phyloP scores from a whole-genome alignment of 2,888 invertebrate species.

The Caenorhabditis panamensis region DNA sequence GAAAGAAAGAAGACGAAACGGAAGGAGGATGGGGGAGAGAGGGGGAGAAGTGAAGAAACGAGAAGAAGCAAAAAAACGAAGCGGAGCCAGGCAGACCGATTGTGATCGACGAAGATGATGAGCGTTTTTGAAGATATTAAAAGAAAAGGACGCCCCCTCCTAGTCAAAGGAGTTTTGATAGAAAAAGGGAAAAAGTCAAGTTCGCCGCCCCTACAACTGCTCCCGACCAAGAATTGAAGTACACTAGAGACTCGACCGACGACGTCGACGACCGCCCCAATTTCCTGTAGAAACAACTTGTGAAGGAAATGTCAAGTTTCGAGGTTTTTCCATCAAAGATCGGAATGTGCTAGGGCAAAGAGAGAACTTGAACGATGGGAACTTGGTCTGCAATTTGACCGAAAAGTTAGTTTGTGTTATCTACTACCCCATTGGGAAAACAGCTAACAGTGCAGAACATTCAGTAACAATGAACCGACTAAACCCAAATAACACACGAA shows the following conservation, averaged over 20 bases:
- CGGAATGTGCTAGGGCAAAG: not conserved
- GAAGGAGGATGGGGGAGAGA: constrained; percentile 21
- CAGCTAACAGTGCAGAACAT: no score
- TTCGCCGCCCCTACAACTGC: no score
- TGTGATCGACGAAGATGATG: constrained; percentile 1
- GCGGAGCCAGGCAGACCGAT: not conserved
- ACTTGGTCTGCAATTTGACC: not conserved
- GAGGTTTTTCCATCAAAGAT: constrained; percentile 24
- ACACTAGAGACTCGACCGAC: not conserved
- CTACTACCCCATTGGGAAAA: no score
- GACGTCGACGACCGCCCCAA: not conserved
- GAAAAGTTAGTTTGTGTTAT: no score
- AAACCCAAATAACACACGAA: no score
- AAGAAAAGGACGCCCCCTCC: not conserved
- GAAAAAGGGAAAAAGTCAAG: not conserved
- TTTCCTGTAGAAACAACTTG: constrained; percentile 36
- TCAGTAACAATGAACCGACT: no score
- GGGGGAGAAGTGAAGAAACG: constrained; percentile 6
- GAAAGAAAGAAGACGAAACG: constrained; percentile 19
- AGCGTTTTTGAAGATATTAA: not conserved
- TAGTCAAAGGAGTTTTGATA: no score
- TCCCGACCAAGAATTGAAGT: constrained; percentile 1
- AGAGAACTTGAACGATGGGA: not conserved
- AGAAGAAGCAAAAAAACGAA: constrained; percentile 5
- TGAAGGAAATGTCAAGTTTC: constrained; percentile 5